Percentiles rank a stretch among this genome's conserved stretches.
Evolutionary conservation across 2,113 vertebrate species (phyloP).

Genomic region (Dromaius novaehollandiae): DNA sequence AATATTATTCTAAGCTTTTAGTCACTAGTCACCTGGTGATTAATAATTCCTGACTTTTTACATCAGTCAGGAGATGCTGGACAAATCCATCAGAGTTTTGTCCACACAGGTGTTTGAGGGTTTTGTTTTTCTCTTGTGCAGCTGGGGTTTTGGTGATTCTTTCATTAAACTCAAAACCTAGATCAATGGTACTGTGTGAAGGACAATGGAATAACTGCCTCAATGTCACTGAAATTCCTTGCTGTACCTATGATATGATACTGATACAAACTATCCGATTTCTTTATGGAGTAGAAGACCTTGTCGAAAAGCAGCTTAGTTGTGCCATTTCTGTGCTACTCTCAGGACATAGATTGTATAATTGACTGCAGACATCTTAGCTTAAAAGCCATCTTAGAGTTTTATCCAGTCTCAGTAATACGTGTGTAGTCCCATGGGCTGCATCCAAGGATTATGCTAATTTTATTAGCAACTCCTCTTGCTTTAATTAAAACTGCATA

Average conservation of each 20-base stretch:
- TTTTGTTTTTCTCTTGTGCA: neutral
- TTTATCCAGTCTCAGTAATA: constrained; percentile 56
- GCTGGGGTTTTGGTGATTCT: neutral
- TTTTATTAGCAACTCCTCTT: constrained; percentile 63
- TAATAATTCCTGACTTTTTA: neutral
- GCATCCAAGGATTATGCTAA: constrained; percentile 55
- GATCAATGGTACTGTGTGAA: neutral
- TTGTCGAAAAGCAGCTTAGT: neutral
- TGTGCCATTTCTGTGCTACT: neutral
- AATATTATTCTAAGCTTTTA: neutral
- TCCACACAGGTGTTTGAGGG: neutral
- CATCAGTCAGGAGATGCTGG: neutral
- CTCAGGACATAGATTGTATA: constrained; percentile 26
- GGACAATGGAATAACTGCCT: neutral
- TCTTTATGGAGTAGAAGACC: neutral
- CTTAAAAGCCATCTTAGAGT: constrained; percentile 46
- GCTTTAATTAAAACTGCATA: constrained; percentile 56
- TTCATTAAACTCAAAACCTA: neutral
- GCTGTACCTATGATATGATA: neutral
- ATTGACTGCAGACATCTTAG: constrained; percentile 48
- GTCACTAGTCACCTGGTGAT: neutral
- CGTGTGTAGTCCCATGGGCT: constrained; percentile 43
- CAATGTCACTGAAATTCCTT: neutral
- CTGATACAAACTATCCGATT: rapidly evolving
- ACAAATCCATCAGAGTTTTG: neutral